A percentile compares a stretch with the other conserved stretches of the same genome.
These are phyloP conservation scores for Tachypleus tridentatus DNA, from an alignment of 1,140 invertebrate species.

Conservation along the genomic window DNA sequence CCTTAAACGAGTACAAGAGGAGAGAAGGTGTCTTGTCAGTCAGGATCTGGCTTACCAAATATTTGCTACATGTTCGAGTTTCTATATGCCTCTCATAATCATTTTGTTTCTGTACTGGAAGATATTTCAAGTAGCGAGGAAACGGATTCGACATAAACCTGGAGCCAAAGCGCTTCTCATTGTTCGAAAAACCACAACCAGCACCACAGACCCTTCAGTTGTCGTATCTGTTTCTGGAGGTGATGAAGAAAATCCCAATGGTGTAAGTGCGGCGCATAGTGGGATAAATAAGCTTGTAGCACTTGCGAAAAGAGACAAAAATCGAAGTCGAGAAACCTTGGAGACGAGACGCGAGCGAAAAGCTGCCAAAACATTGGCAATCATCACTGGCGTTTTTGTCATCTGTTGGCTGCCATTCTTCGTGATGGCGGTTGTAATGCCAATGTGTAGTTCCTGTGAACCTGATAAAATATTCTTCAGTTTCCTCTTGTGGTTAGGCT, in stretches of 20 bases:
- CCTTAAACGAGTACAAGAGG: constrained; percentile 57
- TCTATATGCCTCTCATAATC: constrained; percentile 84
- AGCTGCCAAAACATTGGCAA: too few species aligned
- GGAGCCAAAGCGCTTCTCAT: constrained; percentile 22
- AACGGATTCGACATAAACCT: constrained; percentile 55
- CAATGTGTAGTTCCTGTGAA: constrained; percentile 58
- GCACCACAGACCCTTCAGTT: too few species aligned
- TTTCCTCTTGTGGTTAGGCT: constrained; percentile 77
- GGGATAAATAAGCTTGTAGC: too few species aligned
- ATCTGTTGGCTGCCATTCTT: constrained; percentile 92
- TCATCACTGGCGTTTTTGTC: constrained; percentile 69
- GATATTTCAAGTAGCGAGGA: constrained; percentile 43
- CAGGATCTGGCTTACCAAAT: constrained; percentile 73
- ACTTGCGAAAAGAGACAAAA: too few species aligned
- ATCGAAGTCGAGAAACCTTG: too few species aligned
- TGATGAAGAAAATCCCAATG: too few species aligned
- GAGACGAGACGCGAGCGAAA: too few species aligned
- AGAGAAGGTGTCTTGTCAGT: constrained; percentile 64
- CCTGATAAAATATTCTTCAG: constrained; percentile 62
- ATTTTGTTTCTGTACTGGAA: constrained; percentile 87
- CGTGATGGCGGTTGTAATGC: constrained; percentile 71
- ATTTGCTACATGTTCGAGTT: constrained; percentile 75
- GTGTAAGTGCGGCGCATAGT: too few species aligned
- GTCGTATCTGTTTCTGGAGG: too few species aligned
- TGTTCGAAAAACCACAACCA: too few species aligned